These are phyloP conservation scores for Smutsia temminckii DNA, from an alignment of 2,797 vertebrate genomes.

Conservation along the genomic window DNA sequence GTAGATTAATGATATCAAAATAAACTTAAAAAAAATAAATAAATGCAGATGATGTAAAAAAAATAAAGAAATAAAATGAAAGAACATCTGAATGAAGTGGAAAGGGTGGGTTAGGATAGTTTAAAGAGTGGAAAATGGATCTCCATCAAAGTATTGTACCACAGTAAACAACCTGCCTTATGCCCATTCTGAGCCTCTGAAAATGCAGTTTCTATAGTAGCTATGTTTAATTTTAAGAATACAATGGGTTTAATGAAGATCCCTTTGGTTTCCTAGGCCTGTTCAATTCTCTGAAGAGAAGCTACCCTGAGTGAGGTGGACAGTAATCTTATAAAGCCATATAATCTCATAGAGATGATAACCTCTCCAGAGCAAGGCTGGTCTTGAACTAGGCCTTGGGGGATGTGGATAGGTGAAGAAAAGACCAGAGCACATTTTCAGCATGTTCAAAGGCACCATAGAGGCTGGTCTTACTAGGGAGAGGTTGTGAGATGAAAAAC, in stretches of 20 bases:
- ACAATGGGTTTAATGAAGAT: background rate
- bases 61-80: background rate
- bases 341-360: background rate
- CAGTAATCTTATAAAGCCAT: background rate
- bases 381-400: background rate
- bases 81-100: background rate
- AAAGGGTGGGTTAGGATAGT: background rate
- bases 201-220: background rate
- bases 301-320: background rate
- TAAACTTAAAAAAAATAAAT: too few relatives aligned
- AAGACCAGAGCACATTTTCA: background rate
- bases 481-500: background rate
- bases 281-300: slow-evolving; percentile 3
- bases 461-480: background rate
- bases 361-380: background rate
- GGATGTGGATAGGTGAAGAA: background rate
- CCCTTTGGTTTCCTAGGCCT: background rate
- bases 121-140: background rate
- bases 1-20: too few relatives aligned
- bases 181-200: background rate
- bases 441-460: background rate
- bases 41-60: too few relatives aligned
- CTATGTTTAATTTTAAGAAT: background rate
- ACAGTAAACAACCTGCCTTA: background rate
- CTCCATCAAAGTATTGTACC: background rate